Percentiles rank a stretch among this genome's conserved stretches.
These are phyloP conservation scores for Euwallacea fornicatus DNA, from an alignment of 1,140 invertebrate genomes.

Conservation along the genomic window DNA sequence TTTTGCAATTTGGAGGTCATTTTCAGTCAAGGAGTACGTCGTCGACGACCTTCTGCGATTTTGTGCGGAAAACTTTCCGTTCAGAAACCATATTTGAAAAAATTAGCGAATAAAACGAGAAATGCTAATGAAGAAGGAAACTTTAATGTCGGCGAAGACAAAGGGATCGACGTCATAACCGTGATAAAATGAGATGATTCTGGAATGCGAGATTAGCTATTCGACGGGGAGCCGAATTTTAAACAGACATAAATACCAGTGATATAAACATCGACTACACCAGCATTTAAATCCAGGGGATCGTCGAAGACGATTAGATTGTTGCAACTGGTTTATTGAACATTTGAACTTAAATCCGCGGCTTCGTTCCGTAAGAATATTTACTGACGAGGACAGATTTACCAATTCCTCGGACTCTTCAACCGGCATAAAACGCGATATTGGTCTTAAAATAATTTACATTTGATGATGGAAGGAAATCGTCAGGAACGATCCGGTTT, in stretches of 20 bases:
- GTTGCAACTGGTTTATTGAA: background rate
- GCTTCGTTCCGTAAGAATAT: background rate
- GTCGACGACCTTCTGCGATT: too few species aligned
- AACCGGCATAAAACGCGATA: background rate
- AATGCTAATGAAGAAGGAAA: too few species aligned
- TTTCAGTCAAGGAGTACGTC: too few species aligned
- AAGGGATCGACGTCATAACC: background rate
- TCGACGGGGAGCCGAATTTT: background rate
- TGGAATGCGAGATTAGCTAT: background rate
- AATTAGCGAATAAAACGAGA: constrained; percentile 1
- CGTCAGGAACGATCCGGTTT: background rate
- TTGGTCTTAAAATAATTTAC: constrained; percentile 5
- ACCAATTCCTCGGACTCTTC: background rate
- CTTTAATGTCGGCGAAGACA: background rate
- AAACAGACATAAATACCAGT: background rate
- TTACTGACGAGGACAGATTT: background rate
- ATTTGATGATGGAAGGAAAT: constrained; percentile 5
- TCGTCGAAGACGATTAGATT: background rate
- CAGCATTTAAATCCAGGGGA: background rate
- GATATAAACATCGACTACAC: background rate
- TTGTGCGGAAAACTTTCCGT: too few species aligned
- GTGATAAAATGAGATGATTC: background rate
- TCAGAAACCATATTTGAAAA: background rate
- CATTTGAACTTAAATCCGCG: background rate
- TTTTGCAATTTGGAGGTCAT: too few species aligned